These are phyloP conservation scores for Diorhabda sublineata DNA, from an alignment of 1,140 invertebrate species.

Conservation along the genomic window DNA sequence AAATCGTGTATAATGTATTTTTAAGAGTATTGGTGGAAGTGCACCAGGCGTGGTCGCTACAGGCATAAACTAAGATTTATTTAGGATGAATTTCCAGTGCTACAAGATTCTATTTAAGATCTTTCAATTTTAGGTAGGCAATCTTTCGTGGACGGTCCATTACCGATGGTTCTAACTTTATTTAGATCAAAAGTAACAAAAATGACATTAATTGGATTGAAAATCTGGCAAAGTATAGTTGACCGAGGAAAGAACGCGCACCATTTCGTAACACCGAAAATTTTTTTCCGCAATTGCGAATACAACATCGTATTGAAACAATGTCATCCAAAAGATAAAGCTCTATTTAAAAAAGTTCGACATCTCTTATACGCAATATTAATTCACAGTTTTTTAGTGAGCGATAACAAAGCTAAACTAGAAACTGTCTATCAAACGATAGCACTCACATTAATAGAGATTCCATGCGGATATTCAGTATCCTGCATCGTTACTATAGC, in stretches of 20 bases:
- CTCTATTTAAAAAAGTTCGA: constrained; percentile 9
- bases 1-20: no score
- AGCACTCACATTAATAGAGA: constrained; percentile 11
- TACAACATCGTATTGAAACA: not conserved
- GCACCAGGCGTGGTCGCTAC: no score
- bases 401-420: not conserved
- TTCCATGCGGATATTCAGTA: constrained; percentile 14
- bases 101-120: not conserved
- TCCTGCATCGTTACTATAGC: constrained; percentile 2
- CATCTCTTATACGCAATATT: constrained; percentile 8
- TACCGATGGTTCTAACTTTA: constrained; percentile 4
- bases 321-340: constrained; percentile 5
- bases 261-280: constrained; percentile 48
- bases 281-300: constrained; percentile 15
- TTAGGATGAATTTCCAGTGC: no score
- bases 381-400: constrained; percentile 4
- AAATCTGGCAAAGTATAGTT: constrained; percentile 53
- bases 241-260: constrained; percentile 51
- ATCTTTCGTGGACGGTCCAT: constrained; percentile 3
- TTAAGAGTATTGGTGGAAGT: no score
- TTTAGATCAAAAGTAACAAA: not conserved
- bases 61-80: no score
- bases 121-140: not conserved
- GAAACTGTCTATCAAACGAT: constrained; percentile 10
- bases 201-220: constrained; percentile 50